These are phyloP conservation scores for Strigamia transsilvanica DNA, from an alignment of 2,888 invertebrate species.

Conservation along the genomic window DNA sequence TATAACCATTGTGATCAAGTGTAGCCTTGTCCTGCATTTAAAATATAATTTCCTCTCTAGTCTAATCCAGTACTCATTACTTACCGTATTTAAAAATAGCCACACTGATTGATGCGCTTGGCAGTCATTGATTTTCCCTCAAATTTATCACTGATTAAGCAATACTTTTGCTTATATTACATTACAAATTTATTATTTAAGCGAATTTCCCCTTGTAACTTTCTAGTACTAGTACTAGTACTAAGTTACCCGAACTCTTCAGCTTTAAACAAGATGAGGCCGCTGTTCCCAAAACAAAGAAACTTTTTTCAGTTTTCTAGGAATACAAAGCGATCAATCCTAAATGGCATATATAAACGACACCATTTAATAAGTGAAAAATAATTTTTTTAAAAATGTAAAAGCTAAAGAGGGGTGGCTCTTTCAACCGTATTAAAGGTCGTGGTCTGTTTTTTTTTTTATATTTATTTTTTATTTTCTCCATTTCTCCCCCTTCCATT, in stretches of 20 bases:
- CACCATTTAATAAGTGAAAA: not conserved
- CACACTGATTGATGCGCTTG: slow-evolving; percentile 16
- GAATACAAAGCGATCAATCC: not conserved
- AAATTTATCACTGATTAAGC: not conserved
- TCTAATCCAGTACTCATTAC: not conserved
- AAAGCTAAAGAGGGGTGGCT: not conserved
- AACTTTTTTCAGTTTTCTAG: not conserved
- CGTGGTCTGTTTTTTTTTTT: not conserved
- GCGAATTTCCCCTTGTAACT: too few relatives aligned
- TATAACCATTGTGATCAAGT: not conserved
- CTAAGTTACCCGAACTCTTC: not conserved
- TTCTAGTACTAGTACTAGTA: too few relatives aligned
- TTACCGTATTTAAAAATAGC: slow-evolving; percentile 6
- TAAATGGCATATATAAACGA: not conserved
- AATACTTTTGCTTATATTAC: not conserved
- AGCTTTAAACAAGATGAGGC: not conserved
- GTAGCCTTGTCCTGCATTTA: slow-evolving; percentile 8
- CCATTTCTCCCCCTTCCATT: not conserved
- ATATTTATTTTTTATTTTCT: not conserved
- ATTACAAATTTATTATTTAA: too few relatives aligned
- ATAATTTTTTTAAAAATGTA: not conserved
- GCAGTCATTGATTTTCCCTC: not conserved
- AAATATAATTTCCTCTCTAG: not conserved
- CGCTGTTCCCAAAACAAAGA: not conserved
- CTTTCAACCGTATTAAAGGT: slow-evolving; percentile 1